These are phyloP conservation scores for Ascaphus truei DNA, from an alignment of 2,113 vertebrate species.

Conservation along the genomic window DNA sequence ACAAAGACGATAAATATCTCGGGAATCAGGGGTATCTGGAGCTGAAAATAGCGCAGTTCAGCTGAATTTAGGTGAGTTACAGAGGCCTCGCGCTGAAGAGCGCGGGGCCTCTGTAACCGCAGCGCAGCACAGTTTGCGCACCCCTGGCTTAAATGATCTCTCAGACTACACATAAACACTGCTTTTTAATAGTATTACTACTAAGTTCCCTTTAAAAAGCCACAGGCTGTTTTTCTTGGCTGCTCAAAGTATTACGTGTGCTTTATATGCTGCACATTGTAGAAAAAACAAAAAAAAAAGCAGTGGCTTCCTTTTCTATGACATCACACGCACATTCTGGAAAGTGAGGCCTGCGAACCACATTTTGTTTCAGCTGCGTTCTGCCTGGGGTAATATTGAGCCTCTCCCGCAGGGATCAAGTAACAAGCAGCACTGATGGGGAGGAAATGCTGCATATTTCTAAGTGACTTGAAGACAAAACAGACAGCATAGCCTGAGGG, in stretches of 20 bases:
- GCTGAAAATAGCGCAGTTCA: too few relatives aligned
- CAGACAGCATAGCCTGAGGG: conserved; percentile 16
- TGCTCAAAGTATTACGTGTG: background rate
- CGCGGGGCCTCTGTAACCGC: too few relatives aligned
- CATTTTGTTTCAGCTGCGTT: background rate
- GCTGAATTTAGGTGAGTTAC: too few relatives aligned
- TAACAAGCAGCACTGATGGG: background rate
- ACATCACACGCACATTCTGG: conserved; percentile 9
- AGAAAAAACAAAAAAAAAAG: background rate
- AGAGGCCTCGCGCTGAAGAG: too few relatives aligned
- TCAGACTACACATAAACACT: too few relatives aligned
- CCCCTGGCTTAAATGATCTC: too few relatives aligned
- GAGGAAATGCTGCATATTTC: conserved; percentile 18
- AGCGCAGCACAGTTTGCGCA: too few relatives aligned
- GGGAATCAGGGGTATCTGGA: too few relatives aligned
- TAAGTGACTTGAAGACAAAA: conserved; percentile 14
- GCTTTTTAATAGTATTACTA: too few relatives aligned
- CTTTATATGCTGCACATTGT: background rate
- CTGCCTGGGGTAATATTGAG: background rate
- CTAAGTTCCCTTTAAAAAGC: background rate
- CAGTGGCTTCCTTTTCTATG: background rate
- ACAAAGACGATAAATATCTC: background rate
- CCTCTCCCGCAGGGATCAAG: background rate
- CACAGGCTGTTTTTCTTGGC: background rate
- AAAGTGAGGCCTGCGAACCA: background rate